phyloP scores from a whole-genome alignment of 2,797 vertebrate genomes.

The Acrossocheilus wenchowensis region DNA sequence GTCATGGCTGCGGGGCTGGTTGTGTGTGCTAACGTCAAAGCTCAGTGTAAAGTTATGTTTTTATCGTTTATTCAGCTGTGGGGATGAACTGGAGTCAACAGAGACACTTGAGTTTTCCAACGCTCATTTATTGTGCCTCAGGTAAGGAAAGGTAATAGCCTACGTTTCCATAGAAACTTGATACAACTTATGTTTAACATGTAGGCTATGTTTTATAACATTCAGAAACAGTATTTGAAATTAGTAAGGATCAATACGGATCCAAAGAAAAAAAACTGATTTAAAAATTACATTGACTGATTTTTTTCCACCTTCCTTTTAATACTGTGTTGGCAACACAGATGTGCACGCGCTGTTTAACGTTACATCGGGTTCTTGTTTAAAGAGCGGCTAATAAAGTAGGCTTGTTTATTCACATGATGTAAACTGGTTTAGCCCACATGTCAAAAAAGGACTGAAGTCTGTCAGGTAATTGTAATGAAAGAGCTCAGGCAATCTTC shows the following conservation, averaged over 20 bases:
- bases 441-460: not conserved
- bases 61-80: not conserved
- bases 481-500: no score
- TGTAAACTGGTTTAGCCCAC: not conserved
- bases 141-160: not conserved
- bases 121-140: not conserved
- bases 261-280: no score
- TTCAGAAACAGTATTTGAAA: not conserved
- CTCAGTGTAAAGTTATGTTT: slow-evolving; percentile 7
- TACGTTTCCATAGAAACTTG: no score
- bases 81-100: not conserved
- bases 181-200: not conserved
- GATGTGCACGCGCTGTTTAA: no score
- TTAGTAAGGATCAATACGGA: not conserved
- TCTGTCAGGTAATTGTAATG: no score
- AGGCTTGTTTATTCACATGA: not conserved
- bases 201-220: not conserved
- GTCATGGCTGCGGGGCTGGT: slow-evolving; percentile 57
- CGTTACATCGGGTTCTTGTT: not conserved
- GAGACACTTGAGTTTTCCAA: not conserved
- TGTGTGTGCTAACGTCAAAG: not conserved
- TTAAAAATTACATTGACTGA: not conserved
- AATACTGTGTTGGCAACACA: no score
- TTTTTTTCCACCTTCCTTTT: no score
- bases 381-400: not conserved